phyloP scores from a whole-genome alignment of 2,797 vertebrate genomes.

The Silurus lanzhouensis region DNA sequence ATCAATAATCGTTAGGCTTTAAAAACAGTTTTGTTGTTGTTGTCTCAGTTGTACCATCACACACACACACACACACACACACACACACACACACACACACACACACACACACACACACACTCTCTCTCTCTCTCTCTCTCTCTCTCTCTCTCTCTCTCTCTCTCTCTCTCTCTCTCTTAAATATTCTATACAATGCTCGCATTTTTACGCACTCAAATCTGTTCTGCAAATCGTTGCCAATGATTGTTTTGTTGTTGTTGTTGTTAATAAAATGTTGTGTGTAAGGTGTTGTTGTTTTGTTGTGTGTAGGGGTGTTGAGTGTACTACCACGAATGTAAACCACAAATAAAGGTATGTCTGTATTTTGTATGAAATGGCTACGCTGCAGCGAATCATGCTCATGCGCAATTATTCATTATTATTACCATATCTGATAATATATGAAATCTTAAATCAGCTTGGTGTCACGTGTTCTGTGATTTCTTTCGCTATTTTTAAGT shows the following conservation, averaged over 20 bases:
- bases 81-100: neutral
- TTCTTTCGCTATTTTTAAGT: neutral
- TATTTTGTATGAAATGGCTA: neutral
- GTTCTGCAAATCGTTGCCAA: neutral
- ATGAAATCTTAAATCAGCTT: neutral
- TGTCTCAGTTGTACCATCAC: neutral
- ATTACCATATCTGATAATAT: neutral
- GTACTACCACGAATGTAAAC: neutral
- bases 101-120: neutral
- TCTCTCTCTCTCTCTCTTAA: too few relatives aligned
- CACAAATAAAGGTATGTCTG: neutral
- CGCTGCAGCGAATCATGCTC: neutral
- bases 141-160: too few relatives aligned
- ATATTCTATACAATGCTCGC: conserved; percentile 8
- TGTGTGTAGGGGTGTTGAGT: neutral
- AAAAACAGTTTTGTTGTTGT: neutral
- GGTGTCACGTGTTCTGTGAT: neutral
- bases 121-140: too few relatives aligned
- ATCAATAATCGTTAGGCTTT: neutral
- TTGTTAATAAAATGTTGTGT: neutral
- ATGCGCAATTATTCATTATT: neutral
- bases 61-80: neutral
- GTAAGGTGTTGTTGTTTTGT: neutral
- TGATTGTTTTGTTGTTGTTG: too few relatives aligned
- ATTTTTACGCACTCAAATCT: neutral